Percentiles rank a stretch among this genome's conserved stretches.
Evolutionary conservation across 2,888 invertebrate genomes (phyloP).

Genomic region (Homarus gammarus): DNA sequence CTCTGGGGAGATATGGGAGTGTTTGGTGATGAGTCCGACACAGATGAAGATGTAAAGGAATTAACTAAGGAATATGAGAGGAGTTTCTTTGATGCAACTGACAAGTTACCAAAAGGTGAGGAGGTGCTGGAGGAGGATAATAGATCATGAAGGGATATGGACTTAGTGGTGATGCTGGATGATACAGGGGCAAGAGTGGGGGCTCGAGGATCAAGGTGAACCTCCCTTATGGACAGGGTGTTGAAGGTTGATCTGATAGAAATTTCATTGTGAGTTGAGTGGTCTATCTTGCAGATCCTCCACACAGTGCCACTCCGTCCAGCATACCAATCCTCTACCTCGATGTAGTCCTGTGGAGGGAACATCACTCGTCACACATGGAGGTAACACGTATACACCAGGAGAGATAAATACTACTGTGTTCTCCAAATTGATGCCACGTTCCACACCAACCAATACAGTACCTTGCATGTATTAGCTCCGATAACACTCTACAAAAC

Average conservation of each 20-base stretch:
- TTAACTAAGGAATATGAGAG: conserved; percentile 14
- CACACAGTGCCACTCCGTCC: conserved; percentile 65
- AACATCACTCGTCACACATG: too few relatives aligned
- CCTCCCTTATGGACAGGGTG: conserved; percentile 66
- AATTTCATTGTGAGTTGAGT: conserved; percentile 42
- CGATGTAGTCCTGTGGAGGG: conserved; percentile 67
- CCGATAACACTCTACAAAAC: too few relatives aligned
- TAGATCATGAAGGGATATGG: background rate
- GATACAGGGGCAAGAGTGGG: background rate
- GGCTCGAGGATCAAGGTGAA: conserved; percentile 33
- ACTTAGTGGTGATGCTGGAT: background rate
- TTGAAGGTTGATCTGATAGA: conserved; percentile 70
- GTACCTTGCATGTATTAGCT: too few relatives aligned
- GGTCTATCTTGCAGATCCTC: conserved; percentile 69
- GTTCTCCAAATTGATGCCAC: too few relatives aligned
- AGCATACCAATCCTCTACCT: conserved; percentile 73
- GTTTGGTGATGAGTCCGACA: background rate
- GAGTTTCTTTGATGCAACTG: conserved; percentile 1
- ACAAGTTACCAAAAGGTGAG: background rate
- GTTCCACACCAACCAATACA: too few relatives aligned
- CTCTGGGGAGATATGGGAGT: background rate
- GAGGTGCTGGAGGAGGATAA: background rate
- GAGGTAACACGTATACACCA: background rate
- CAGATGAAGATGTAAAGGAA: conserved; percentile 1
- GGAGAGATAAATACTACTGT: too few relatives aligned